phyloP scores from a whole-genome alignment of 2,113 vertebrate species.

The Rostratula benghalensis region DNA sequence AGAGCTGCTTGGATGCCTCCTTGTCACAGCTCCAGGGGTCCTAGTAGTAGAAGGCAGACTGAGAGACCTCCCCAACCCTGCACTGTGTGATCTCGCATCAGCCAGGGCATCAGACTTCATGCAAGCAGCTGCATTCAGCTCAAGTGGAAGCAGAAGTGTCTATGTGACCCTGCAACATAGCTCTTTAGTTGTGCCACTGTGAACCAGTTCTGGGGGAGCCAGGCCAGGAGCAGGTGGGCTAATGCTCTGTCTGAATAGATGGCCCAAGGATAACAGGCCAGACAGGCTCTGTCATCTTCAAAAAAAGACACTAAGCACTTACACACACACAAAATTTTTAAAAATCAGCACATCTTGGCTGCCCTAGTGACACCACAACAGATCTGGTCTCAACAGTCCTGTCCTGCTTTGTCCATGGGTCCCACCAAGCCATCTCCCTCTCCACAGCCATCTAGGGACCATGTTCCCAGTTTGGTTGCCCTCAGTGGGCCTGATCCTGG shows the following conservation, averaged over 20 bases:
- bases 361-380: neutral
- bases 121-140: neutral
- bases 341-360: neutral
- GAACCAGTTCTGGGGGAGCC: neutral
- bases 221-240: neutral
- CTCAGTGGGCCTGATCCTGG: neutral
- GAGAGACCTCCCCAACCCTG: neutral
- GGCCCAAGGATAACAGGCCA: neutral
- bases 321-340: too few species aligned
- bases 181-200: neutral
- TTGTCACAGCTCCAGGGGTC: neutral
- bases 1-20: neutral
- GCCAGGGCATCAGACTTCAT: neutral
- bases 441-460: too few species aligned
- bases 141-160: neutral
- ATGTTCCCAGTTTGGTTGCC: neutral
- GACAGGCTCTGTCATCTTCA: neutral
- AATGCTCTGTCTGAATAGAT: neutral
- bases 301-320: neutral
- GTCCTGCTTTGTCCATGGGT: neutral
- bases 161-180: neutral
- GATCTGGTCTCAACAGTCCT: neutral
- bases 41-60: neutral
- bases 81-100: neutral
- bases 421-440: neutral